Percentiles rank a stretch among this genome's conserved stretches.
phyloP scores from a whole-genome alignment of 1,140 invertebrate species.

The Cyclina sinensis region DNA sequence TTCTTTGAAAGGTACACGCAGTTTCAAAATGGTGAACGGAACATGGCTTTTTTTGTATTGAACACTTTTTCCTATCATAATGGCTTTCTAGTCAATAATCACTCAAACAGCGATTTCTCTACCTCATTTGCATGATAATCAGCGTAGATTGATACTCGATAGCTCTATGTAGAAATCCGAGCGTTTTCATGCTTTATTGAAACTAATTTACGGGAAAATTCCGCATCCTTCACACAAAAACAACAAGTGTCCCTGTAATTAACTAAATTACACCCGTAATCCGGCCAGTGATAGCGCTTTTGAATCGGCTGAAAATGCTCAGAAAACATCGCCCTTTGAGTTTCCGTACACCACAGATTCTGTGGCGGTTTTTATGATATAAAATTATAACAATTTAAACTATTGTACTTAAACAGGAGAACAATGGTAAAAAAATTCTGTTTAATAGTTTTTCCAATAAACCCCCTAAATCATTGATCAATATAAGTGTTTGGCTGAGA shows the following conservation, averaged over 20 bases:
- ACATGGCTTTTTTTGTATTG: constrained; percentile 4
- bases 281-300: constrained; percentile 19
- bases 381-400: constrained; percentile 33
- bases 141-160: constrained; percentile 56
- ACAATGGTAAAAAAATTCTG: no score
- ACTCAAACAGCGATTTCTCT: constrained; percentile 23
- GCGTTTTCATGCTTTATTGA: constrained; percentile 61
- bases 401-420: background rate
- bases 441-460: no score
- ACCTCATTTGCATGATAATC: constrained; percentile 63
- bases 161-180: constrained; percentile 53
- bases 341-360: constrained; percentile 9
- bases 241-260: constrained; percentile 62
- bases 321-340: background rate
- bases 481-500: no score
- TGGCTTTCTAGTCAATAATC: constrained; percentile 37
- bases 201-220: constrained; percentile 65
- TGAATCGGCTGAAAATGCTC: constrained; percentile 21
- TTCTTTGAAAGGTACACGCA: background rate
- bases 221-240: constrained; percentile 62
- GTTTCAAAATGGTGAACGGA: constrained; percentile 5
- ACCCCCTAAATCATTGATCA: no score
- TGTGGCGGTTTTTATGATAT: background rate
- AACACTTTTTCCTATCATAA: constrained; percentile 53
- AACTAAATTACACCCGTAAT: constrained; percentile 58